Percentiles rank a stretch among this genome's conserved stretches.
phyloP scores from a whole-genome alignment of 2,113 vertebrate species.

The Arvicanthis niloticus region DNA sequence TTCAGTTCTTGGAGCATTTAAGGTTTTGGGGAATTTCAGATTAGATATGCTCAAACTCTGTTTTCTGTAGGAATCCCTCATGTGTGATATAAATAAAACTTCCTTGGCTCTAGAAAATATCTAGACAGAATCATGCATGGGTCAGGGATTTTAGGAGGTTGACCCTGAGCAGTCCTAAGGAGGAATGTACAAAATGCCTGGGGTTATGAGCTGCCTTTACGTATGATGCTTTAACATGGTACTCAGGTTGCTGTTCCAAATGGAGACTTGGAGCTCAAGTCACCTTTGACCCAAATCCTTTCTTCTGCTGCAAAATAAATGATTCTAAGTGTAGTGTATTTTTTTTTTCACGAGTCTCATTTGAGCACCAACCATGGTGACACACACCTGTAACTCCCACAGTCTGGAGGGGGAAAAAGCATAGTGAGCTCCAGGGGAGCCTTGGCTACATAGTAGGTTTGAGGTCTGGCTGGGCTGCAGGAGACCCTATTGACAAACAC shows the following conservation, averaged over 20 bases:
- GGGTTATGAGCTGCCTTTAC: not conserved
- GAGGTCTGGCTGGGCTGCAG: not conserved
- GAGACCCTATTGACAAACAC: not conserved
- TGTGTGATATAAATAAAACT: not conserved
- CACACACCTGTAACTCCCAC: not conserved
- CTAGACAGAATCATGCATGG: not conserved
- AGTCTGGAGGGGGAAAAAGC: not conserved
- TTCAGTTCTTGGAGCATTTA: not conserved
- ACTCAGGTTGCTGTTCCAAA: not conserved
- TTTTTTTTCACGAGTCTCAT: not conserved
- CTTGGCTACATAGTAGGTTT: not conserved
- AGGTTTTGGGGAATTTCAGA: not conserved
- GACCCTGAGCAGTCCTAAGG: not conserved
- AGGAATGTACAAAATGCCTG: not conserved
- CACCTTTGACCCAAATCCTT: not conserved
- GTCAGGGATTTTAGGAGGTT: not conserved
- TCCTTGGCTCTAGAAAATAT: not conserved
- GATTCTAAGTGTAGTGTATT: not conserved
- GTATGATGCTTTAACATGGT: not conserved
- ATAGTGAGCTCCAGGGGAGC: not conserved
- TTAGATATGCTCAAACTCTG: not conserved
- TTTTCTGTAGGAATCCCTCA: conserved; percentile 1
- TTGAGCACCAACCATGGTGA: not conserved
- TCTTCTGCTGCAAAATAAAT: not conserved
- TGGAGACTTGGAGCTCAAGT: not conserved